Percentiles rank a stretch among this genome's conserved stretches.
phyloP scores from a whole-genome alignment of 2,113 vertebrate species.

The Suncus etruscus region DNA sequence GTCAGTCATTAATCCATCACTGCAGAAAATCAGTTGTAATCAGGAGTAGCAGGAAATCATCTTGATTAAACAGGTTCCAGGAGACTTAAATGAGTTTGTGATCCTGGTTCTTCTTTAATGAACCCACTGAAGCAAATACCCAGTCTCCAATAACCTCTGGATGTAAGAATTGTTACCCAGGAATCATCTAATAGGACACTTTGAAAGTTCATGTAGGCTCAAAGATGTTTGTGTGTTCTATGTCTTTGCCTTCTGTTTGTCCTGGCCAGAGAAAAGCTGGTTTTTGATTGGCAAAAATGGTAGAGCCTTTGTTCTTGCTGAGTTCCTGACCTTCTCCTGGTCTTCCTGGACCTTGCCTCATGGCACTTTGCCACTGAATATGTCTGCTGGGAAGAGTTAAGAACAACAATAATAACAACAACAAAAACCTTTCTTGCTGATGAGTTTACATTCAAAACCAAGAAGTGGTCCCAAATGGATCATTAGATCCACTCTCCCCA shows the following conservation, averaged over 20 bases:
- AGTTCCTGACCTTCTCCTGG: background rate
- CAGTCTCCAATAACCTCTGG: constrained; percentile 66
- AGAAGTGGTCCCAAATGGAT: background rate
- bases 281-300: background rate
- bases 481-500: background rate
- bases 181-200: constrained; percentile 42
- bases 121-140: constrained; percentile 83
- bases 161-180: constrained; percentile 76
- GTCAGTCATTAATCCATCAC: constrained; percentile 83
- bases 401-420: too few relatives aligned
- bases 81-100: constrained; percentile 83
- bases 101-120: constrained; percentile 82
- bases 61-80: constrained; percentile 83
- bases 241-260: background rate
- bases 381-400: background rate
- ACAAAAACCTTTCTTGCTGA: too few relatives aligned
- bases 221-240: background rate
- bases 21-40: constrained; percentile 77
- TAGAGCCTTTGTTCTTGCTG: background rate
- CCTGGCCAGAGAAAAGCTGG: background rate
- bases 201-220: background rate
- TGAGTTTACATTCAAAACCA: constrained; percentile 27
- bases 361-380: background rate
- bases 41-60: constrained; percentile 85
- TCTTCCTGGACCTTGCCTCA: background rate